phyloP scores from a whole-genome alignment of 2,113 vertebrate genomes.

The Microcebus ravelobensis region DNA sequence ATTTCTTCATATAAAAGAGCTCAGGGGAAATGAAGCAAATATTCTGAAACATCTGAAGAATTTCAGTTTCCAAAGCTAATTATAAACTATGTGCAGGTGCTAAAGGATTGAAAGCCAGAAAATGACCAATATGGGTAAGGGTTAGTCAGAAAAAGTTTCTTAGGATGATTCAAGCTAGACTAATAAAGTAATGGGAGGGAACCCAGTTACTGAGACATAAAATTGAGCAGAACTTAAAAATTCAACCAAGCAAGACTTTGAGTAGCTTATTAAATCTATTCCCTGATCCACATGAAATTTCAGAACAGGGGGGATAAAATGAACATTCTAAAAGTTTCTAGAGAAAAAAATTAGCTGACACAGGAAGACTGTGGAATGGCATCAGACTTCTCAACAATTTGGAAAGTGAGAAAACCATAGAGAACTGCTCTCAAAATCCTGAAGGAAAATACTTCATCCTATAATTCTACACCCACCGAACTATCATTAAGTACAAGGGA shows the following conservation, averaged over 20 bases:
- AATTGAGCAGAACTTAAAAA: conserved; percentile 29
- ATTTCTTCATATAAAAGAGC: background rate
- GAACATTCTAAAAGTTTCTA: background rate
- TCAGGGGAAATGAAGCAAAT: background rate
- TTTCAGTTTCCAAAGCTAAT: background rate
- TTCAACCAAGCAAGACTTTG: background rate
- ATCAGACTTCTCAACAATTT: background rate
- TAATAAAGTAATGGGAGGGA: conserved; percentile 4
- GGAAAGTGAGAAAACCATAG: background rate
- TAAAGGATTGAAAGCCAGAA: conserved; percentile 2
- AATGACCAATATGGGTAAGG: background rate
- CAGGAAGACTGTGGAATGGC: background rate
- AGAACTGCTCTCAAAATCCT: background rate
- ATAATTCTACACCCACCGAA: background rate
- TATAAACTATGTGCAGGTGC: background rate
- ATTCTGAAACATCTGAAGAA: background rate
- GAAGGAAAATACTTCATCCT: background rate
- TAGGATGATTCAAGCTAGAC: background rate
- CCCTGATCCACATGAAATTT: conserved; percentile 7
- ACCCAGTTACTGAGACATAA: background rate
- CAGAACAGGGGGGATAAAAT: background rate
- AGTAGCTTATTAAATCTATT: background rate
- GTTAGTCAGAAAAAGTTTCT: background rate
- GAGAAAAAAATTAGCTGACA: background rate
- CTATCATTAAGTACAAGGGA: background rate